A percentile compares a stretch with the other conserved stretches of the same genome.
These are phyloP conservation scores for Drosophila repletoides DNA, from an alignment of 1,140 invertebrate genomes.

Conservation along the genomic window DNA sequence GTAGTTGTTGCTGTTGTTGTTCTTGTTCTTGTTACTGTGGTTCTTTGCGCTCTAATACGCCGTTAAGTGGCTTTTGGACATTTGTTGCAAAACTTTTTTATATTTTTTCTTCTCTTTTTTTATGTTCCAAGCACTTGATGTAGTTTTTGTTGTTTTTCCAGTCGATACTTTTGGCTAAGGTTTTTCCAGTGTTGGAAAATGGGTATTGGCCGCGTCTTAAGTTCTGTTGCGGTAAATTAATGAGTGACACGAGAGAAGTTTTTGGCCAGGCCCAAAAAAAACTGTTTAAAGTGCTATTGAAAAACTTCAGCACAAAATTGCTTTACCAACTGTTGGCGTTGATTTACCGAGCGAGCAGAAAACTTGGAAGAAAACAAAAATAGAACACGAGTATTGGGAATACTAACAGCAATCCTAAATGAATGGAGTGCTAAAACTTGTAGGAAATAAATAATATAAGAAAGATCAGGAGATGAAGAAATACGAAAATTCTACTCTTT, in stretches of 20 bases:
- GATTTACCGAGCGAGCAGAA: background rate
- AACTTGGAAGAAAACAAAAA: too few relatives aligned
- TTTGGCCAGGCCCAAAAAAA: background rate
- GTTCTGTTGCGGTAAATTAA: slow-evolving; percentile 51
- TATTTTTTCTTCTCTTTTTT: background rate
- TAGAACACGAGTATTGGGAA: too few relatives aligned
- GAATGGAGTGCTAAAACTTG: too few relatives aligned
- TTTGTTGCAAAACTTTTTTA: slow-evolving; percentile 68
- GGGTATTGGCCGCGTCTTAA: slow-evolving; percentile 6
- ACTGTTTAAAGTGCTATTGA: slow-evolving; percentile 24
- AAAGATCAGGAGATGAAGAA: too few relatives aligned
- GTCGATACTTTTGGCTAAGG: slow-evolving; percentile 52
- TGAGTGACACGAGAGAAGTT: slow-evolving; percentile 33
- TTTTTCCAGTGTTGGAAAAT: slow-evolving; percentile 43
- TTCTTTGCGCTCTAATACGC: slow-evolving; percentile 71
- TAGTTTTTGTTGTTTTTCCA: slow-evolving; percentile 15
- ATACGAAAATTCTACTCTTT: too few relatives aligned
- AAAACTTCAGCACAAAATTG: slow-evolving; percentile 15
- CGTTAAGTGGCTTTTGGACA: slow-evolving; percentile 78
- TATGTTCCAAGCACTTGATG: background rate
- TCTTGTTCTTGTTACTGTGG: slow-evolving; percentile 41
- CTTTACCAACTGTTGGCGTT: background rate
- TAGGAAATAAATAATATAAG: too few relatives aligned
- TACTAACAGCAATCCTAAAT: too few relatives aligned
- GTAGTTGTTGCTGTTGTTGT: slow-evolving; percentile 1